Percentiles rank a stretch among this genome's conserved stretches.
phyloP scores from a whole-genome alignment of 2,113 vertebrate genomes.

The Crotalus horridus region DNA sequence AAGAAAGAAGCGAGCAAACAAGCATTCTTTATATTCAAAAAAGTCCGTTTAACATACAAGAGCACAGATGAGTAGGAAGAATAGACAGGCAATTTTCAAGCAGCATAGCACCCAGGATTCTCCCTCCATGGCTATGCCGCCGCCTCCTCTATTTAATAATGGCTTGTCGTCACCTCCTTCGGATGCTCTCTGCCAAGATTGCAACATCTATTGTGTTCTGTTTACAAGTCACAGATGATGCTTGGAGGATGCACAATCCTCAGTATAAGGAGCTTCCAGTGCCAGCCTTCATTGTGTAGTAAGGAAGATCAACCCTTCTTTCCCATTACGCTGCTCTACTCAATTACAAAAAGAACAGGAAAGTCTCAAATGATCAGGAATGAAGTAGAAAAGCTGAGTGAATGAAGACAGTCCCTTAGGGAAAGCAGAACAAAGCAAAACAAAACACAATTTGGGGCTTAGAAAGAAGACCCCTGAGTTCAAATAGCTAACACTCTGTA shows the following conservation, averaged over 20 bases:
- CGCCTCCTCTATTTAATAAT: neutral
- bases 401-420: neutral
- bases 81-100: neutral
- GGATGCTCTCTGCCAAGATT: neutral
- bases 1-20: neutral
- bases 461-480: neutral
- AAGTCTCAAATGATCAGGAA: neutral
- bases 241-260: conserved; percentile 12
- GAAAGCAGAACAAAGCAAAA: neutral
- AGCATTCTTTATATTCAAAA: neutral
- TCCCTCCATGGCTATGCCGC: neutral
- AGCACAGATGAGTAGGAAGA: neutral
- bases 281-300: neutral
- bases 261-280: conserved; percentile 4
- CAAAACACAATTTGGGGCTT: neutral
- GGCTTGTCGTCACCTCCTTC: neutral
- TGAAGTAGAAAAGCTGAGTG: neutral
- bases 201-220: neutral
- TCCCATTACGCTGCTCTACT: conserved; percentile 4
- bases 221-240: conserved; percentile 12
- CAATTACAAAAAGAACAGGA: neutral
- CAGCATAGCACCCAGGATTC: accelerated
- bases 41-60: neutral
- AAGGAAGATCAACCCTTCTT: neutral
- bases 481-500: neutral